Conservation (phyloP, 1,140 invertebrate species). For the Megalonaias nervosa region DNA sequence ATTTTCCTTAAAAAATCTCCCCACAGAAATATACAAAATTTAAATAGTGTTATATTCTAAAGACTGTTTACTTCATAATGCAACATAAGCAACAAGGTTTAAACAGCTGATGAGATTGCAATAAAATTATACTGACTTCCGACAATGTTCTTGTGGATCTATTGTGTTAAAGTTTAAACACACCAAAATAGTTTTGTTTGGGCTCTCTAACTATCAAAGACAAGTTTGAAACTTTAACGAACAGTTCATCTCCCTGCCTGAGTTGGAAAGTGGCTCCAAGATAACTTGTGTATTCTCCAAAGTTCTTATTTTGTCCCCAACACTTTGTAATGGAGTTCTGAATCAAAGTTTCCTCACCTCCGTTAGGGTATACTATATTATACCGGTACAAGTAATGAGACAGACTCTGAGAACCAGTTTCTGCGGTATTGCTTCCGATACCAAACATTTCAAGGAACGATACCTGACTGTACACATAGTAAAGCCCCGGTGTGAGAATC, state of each 20-base stretch:
- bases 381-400: conserved; percentile 65
- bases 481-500: conserved; percentile 57
- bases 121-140: no score
- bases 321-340: conserved; percentile 66
- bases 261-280: conserved; percentile 63
- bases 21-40: no score
- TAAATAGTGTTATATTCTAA: no score
- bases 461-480: conserved; percentile 57
- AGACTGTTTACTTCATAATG: no score
- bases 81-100: no score
- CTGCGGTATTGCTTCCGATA: conserved; percentile 17
- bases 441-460: conserved; percentile 58
- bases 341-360: conserved; percentile 62
- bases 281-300: conserved; percentile 65
- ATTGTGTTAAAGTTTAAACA: conserved; percentile 48
- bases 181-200: conserved; percentile 64
- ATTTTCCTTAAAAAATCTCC: no score
- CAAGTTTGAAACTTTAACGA: conserved; percentile 67
- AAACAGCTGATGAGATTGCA: no score
- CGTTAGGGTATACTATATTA: conserved; percentile 62
- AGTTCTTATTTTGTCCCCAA: conserved; percentile 56
- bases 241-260: conserved; percentile 60
- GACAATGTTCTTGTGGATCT: no score
- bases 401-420: conserved; percentile 41
- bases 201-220: conserved; percentile 54